A percentile compares a stretch with the other conserved stretches of the same genome.
These are phyloP conservation scores for Xenus cinereus DNA, from an alignment of 2,113 vertebrate genomes.

Conservation along the genomic window DNA sequence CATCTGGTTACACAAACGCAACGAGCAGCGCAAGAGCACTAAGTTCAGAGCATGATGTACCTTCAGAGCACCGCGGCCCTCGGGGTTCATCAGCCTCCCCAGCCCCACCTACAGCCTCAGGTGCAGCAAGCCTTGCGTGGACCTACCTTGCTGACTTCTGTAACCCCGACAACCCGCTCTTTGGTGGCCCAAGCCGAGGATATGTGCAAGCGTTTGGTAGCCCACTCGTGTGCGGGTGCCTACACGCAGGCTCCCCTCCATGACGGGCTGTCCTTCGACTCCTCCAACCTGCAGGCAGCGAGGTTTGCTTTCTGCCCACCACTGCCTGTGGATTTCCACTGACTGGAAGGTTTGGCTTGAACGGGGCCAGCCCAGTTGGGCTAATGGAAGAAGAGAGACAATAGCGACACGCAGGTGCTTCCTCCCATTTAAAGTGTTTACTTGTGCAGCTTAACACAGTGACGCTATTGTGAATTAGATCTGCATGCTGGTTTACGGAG, in stretches of 20 bases:
- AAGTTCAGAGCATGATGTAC: accelerated
- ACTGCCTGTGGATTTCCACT: not conserved
- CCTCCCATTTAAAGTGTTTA: conserved; percentile 71
- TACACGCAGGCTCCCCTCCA: not conserved
- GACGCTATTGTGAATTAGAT: not conserved
- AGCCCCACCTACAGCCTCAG: not conserved
- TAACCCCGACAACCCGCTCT: accelerated
- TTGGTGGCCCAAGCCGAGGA: not conserved
- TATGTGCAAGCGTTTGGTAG: not conserved
- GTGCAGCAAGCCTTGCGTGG: not conserved
- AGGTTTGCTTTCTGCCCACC: not conserved
- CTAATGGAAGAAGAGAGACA: conserved; percentile 41
- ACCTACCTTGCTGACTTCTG: conserved; percentile 11
- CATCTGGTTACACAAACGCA: not conserved
- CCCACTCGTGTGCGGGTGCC: not conserved
- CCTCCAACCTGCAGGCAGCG: not conserved
- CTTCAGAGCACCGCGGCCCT: accelerated
- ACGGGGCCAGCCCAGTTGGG: not conserved
- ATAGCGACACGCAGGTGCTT: conserved; percentile 59
- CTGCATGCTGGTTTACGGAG: conserved; percentile 9
- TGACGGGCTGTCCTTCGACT: not conserved
- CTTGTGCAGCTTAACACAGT: conserved; percentile 9
- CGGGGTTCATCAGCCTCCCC: not conserved
- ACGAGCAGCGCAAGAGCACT: accelerated
- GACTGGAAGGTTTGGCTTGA: not conserved